Evolutionary conservation across 1,140 invertebrate genomes (phyloP).

Genomic region (Drosophila albomicans): DNA sequence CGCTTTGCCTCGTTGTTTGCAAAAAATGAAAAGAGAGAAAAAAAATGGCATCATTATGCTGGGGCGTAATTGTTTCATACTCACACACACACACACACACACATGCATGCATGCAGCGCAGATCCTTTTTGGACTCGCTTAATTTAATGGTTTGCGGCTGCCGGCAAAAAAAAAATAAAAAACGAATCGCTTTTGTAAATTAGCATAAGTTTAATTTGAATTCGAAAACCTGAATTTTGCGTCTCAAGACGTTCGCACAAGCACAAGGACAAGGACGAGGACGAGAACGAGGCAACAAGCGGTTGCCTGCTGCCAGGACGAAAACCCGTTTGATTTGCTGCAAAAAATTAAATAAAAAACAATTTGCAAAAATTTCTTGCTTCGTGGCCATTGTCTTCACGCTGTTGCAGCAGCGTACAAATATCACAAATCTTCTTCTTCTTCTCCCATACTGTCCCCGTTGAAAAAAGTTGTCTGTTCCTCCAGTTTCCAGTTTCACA

Average conservation of each 20-base stretch:
- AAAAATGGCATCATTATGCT: slow-evolving; percentile 78
- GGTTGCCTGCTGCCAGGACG: slow-evolving; percentile 20
- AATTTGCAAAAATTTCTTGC: slow-evolving; percentile 79
- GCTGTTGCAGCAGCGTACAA: slow-evolving; percentile 9
- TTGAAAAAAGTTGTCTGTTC: slow-evolving; percentile 40
- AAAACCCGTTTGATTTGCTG: slow-evolving; percentile 59
- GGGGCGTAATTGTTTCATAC: slow-evolving; percentile 77
- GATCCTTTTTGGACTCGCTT: slow-evolving; percentile 53
- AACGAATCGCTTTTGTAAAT: slow-evolving; percentile 55
- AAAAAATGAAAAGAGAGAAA: slow-evolving; percentile 4
- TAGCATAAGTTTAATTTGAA: slow-evolving; percentile 77
- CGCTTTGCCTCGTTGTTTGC: slow-evolving; percentile 47
- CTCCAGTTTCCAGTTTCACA: slow-evolving; percentile 43
- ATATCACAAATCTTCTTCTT: slow-evolving; percentile 12
- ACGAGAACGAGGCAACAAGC: background rate
- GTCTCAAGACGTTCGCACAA: slow-evolving; percentile 7
- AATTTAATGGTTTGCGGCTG: slow-evolving; percentile 80
- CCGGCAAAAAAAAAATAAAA: slow-evolving; percentile 49
- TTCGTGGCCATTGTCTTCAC: slow-evolving; percentile 44
- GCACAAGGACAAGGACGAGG: slow-evolving; percentile 4
- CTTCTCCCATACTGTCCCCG: background rate
- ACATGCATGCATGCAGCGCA: slow-evolving; percentile 9
- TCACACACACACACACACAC: slow-evolving; percentile 23
- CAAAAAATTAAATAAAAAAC: slow-evolving; percentile 43
- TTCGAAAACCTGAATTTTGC: slow-evolving; percentile 61